Evolutionary conservation across 2,888 invertebrate genomes (phyloP), one percentile per base, ranked within the genome.

Genomic region (Cosmorhoe ocellata): DNA sequence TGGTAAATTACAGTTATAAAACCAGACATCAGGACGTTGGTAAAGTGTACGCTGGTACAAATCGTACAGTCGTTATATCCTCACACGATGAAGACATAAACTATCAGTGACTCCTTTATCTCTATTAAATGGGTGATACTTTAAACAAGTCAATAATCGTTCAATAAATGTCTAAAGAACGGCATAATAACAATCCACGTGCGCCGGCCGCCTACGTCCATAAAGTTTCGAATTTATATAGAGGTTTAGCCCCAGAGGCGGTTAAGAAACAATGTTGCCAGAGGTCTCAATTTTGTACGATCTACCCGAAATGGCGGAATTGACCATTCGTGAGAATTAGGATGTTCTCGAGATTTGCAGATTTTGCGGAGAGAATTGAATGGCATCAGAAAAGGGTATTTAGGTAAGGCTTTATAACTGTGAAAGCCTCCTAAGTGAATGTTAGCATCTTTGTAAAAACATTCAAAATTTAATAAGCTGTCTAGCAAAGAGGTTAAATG

Each of bases 101-200:
- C 77, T 79, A 85, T 78, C 74, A 76, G 70, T 75, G 68, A 75
- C 80, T 84, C 81, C 84, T 88, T 86, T 88, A 88, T 88, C 87
- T 85, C 81, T 84, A 88, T 86, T 86, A 88, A 87, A 75, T 79
- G 77, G 78, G 78, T 84, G 81, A 88, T 88, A 87, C 84, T 84
- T 88, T 88, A 87, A 87, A 88, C 88, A 84, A 85, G 84, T 85
- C 89, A 87, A 89, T 90, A 89, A 88, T 83, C 82, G 81, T 85
- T 80, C 89, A 86, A 89, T 90, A 89, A 90, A 88, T 75, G 89
- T 89, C 88, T 70, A 78, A 79, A 81, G 84, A 84, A 84, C 83
- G 81, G 84, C 84, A 85, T 88, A 88, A 88, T 89, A 90, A 87
- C 84, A 81, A 84, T 80, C 84, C 86, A 79, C 87, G 85, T 84